Evolutionary conservation across 1,140 invertebrate species (phyloP), one percentile per base, ranked within the genome.

Genomic region (Ceratina australensis): DNA sequence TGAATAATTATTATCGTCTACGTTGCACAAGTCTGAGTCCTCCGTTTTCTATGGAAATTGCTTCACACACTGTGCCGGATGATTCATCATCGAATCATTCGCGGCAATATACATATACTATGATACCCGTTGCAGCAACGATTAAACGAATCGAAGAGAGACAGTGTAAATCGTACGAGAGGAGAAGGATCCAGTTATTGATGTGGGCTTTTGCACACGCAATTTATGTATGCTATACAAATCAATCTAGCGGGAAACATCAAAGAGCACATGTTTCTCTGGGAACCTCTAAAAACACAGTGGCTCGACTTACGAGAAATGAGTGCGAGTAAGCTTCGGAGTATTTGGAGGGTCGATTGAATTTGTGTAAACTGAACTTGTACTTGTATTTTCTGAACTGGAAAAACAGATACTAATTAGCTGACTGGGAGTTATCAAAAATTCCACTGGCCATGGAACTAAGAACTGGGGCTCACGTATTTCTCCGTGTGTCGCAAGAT

Each of bases 51-150:
- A 42, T 12, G 61, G 33, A 73, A 56, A 73, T 73, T 42, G 15
- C 13, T 47, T 42, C 18, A 12, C 54, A 22, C 42, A 26, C 13
- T 13, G 12, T 18, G 12, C 4, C 4, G n/a, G 61, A 63, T 83
- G 82, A 83, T 59, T 83, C 82, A 83, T 47, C 63, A 52, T 74
- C 52, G 50, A 79, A 83, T 83, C 66, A 79, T 83, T 83, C 61
- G 54, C 26, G 22, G 33, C 61, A 42, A 65, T 72, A 8, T 42
- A 72, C 16, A 26, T 69, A 75, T 71, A 66, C 15, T 50, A 78
- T n/a, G 33, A 57, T 24, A 13, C n/a, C 24, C 49, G 4, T 60
- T 52, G 16, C 50, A n/a, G 61, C 69, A 59, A 42, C 28, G 71
- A 64, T 18, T 20, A 47, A 13, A 57, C 20, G 59, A 61, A 57